Base-by-base conservation (phyloP, 1,140 invertebrate species). In the Cydia amplana region DNA sequence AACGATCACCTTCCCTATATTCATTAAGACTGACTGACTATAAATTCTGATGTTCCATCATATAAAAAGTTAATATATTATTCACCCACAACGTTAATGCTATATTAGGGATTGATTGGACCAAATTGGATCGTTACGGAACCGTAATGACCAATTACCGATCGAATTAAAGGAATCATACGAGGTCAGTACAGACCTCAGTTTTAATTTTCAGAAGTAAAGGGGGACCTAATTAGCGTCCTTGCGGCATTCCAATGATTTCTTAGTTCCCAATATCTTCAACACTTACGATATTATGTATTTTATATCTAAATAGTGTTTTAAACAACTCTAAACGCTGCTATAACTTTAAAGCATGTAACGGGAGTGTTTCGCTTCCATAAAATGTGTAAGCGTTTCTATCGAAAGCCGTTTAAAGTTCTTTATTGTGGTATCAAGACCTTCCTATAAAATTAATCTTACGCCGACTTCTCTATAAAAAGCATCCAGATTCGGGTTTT, bases 81-180 rank as follows among this genome's bases (percentile, higher is more conserved):
- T 84, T 80, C 80, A 84, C 75, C 79, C 75, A 82, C 79, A 85
- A 85, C 81, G 79, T 87, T 88, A 85, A 88, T 84, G 83, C 80
- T 86, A 80, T 88, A 87, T 84, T 80, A 82, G 81, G 85, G 84
- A 91, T 92, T 91, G 91, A 92, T 92, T 90, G 89, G 84, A 86
- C 79, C 85, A 89, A 92, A 91, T 91, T 90, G 91, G 86, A 80
- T 87, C 85, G 86, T 90, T 87, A 90, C 82, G 78, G 84, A 89
- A 87, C 85, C 90, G 89, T 92, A 89, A 91, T 89, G 87, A 85
- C 83, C 90, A 90, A 91, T 91, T 90, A 91, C 87, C 85, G 86
- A 87, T 86, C 86, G 87, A 87, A 91, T 90, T 91, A 89, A 90
- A 83, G 85, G 82, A 84, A 77, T 81, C 76, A 80, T 82, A 78